These are phyloP conservation scores for Drosophila fuyamai DNA, from an alignment of 1,140 invertebrate genomes.

Conservation along the genomic window DNA sequence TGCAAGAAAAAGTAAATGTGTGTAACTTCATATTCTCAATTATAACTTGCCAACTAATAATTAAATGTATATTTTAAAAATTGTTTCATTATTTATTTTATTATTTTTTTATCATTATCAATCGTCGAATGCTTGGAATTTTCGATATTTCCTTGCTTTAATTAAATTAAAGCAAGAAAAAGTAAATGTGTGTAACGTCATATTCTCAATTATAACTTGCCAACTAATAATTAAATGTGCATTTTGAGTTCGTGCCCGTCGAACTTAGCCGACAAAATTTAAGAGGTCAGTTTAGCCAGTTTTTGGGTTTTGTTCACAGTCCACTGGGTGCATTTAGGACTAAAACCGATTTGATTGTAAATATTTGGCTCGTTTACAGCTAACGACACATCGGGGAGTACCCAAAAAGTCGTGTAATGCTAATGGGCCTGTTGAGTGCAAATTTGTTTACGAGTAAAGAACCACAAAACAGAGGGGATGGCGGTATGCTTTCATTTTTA, in stretches of 20 bases:
- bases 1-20: too few species aligned
- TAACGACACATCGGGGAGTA: slow-evolving; percentile 60
- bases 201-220: not conserved
- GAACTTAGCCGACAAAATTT: slow-evolving; percentile 1
- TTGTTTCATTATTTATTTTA: too few species aligned
- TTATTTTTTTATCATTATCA: too few species aligned
- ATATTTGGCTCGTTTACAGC: slow-evolving; percentile 65
- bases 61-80: too few species aligned
- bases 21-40: too few species aligned
- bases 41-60: too few species aligned
- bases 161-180: too few species aligned
- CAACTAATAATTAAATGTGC: too few species aligned
- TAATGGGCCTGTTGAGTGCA: slow-evolving; percentile 47
- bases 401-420: slow-evolving; percentile 35
- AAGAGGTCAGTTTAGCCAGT: not conserved
- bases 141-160: too few species aligned
- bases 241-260: too few species aligned
- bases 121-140: too few species aligned
- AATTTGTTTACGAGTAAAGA: slow-evolving; percentile 42
- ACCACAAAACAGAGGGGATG: not conserved
- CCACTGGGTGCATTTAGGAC: slow-evolving; percentile 60
- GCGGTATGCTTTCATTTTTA: slow-evolving; percentile 21
- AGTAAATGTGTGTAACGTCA: too few species aligned
- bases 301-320: slow-evolving; percentile 25
- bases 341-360: slow-evolving; percentile 62